Conservation (phyloP, 1,140 invertebrate genomes). For the Cataglyphis hispanica region DNA sequence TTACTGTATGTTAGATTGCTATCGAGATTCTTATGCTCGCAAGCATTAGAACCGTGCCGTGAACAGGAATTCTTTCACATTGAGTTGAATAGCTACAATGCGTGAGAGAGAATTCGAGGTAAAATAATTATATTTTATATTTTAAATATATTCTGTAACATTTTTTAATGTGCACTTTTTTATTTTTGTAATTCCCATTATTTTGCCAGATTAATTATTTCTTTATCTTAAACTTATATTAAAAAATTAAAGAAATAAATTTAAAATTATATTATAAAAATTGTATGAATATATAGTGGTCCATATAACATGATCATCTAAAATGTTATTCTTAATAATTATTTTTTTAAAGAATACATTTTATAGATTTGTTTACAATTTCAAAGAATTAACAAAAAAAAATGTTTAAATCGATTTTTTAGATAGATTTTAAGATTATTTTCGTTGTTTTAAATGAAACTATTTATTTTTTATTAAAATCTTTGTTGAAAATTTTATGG, state of each 20-base stretch:
- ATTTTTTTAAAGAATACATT: too few relatives aligned
- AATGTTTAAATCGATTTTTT: too few relatives aligned
- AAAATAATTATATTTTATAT: constrained; percentile 49
- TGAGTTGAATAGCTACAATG: constrained; percentile 33
- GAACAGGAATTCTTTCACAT: constrained; percentile 59
- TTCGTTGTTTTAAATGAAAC: too few relatives aligned
- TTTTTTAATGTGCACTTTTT: constrained; percentile 41
- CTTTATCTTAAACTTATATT: background rate
- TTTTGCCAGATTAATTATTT: background rate
- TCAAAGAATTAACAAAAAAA: too few relatives aligned
- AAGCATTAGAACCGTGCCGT: constrained; percentile 43
- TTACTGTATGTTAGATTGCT: constrained; percentile 56
- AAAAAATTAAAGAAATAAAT: background rate
- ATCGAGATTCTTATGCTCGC: constrained; percentile 50
- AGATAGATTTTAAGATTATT: too few relatives aligned
- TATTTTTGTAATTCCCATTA: background rate
- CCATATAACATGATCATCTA: too few relatives aligned
- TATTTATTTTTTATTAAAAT: too few relatives aligned
- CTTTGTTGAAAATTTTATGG: too few relatives aligned
- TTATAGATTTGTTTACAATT: too few relatives aligned
- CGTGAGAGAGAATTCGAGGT: constrained; percentile 22
- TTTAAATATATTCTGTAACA: background rate
- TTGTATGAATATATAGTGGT: too few relatives aligned
- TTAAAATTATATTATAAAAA: background rate
- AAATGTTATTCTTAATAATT: too few relatives aligned